Evolutionary conservation across 2,888 invertebrate genomes (phyloP).

Genomic region (Ectropis crepuscularia): DNA sequence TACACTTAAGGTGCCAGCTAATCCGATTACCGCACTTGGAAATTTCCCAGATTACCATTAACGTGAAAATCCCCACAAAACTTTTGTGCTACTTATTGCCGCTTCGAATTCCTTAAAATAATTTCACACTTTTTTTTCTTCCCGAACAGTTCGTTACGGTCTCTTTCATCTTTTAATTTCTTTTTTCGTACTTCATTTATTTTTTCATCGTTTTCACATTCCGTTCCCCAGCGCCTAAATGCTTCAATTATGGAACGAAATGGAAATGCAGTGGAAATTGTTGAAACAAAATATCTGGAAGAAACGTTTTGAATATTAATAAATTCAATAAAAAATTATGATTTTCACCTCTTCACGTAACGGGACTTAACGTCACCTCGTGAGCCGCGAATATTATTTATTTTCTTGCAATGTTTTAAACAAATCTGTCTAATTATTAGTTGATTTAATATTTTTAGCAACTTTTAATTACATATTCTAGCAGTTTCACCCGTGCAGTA

Average conservation of each 20-base stretch:
- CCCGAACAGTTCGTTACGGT: conserved; percentile 67
- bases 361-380: too few species aligned
- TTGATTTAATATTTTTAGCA: too few species aligned
- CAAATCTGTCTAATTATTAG: too few species aligned
- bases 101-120: conserved; percentile 71
- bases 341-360: too few species aligned
- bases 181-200: conserved; percentile 62
- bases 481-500: too few species aligned
- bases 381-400: too few species aligned
- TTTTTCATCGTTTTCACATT: conserved; percentile 56
- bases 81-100: conserved; percentile 68
- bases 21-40: conserved; percentile 66
- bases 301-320: conserved; percentile 48
- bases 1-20: conserved; percentile 62
- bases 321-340: conserved; percentile 19
- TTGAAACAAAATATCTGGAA: conserved; percentile 49
- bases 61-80: conserved; percentile 67
- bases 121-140: conserved; percentile 68
- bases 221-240: conserved; percentile 54
- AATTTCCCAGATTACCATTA: conserved; percentile 69
- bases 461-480: too few species aligned
- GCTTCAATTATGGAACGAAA: conserved; percentile 57
- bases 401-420: too few species aligned
- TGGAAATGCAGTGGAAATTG: conserved; percentile 53
- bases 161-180: conserved; percentile 72